phyloP scores from a whole-genome alignment of 1,140 invertebrate species.

The Temnothorax nylanderi region DNA sequence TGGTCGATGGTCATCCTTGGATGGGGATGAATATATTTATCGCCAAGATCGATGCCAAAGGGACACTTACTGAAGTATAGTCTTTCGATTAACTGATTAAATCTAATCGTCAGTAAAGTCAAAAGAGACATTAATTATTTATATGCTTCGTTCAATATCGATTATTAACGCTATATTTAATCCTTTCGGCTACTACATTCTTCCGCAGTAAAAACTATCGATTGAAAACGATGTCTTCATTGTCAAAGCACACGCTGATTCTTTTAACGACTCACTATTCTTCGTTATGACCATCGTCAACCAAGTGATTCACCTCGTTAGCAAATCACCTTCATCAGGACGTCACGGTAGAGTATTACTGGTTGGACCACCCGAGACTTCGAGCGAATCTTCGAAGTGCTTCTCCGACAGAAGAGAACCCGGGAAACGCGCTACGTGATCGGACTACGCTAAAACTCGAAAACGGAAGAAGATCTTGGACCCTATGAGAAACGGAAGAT shows the following conservation, averaged over 20 bases:
- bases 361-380: slow-evolving; percentile 25
- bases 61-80: neutral
- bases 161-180: neutral
- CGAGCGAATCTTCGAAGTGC: slow-evolving; percentile 35
- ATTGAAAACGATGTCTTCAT: neutral
- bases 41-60: slow-evolving; percentile 41
- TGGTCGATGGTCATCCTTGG: slow-evolving; percentile 4
- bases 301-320: neutral
- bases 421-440: slow-evolving; percentile 47
- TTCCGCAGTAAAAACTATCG: neutral
- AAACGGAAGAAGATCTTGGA: slow-evolving; percentile 17
- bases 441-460: slow-evolving; percentile 31
- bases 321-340: slow-evolving; percentile 37
- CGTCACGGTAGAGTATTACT: slow-evolving; percentile 36
- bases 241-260: neutral
- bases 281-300: neutral
- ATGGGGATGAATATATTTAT: slow-evolving; percentile 35
- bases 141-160: neutral
- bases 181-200: neutral
- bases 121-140: neutral
- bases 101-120: neutral
- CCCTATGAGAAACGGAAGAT: neutral
- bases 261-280: neutral
- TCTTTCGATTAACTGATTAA: neutral
- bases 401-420: neutral